These are phyloP conservation scores for Crenichthys baileyi DNA, from an alignment of 2,797 vertebrate genomes.

Conservation along the genomic window DNA sequence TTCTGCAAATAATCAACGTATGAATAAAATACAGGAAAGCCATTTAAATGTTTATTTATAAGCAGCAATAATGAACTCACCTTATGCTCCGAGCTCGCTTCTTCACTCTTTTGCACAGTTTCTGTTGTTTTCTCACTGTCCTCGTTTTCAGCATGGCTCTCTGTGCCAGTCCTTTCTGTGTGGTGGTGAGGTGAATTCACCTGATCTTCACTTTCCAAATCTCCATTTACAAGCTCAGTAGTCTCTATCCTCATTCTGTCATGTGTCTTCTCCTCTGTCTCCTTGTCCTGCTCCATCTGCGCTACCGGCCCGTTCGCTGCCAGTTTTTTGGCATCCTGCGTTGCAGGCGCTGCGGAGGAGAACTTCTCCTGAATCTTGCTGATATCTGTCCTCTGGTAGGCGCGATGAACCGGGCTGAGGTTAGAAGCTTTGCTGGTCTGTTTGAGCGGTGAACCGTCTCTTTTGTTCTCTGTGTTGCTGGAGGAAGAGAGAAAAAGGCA, in stretches of 20 bases:
- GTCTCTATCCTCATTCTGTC: conserved; percentile 39
- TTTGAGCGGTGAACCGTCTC: conserved; percentile 70
- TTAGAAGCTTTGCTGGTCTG: conserved; percentile 68
- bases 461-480: conserved; percentile 74
- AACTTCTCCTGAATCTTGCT: conserved; percentile 41
- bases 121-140: conserved; percentile 41
- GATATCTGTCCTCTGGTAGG: conserved; percentile 38
- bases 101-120: conserved; percentile 47
- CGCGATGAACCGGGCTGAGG: conserved; percentile 70
- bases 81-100: conserved; percentile 71
- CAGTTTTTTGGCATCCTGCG: conserved; percentile 62
- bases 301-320: conserved; percentile 74
- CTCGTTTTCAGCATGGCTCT: conserved; percentile 30
- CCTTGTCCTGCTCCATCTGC: conserved; percentile 70
- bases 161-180: conserved; percentile 35
- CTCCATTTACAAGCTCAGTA: conserved; percentile 76
- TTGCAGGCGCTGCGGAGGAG: conserved; percentile 13
- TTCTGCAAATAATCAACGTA: neutral
- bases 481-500: conserved; percentile 53
- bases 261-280: conserved; percentile 12
- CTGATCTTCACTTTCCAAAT: conserved; percentile 51
- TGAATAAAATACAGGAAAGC: neutral
- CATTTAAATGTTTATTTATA: neutral
- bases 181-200: conserved; percentile 39
- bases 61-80: conserved; percentile 42